Conservation (phyloP, 2,113 vertebrate genomes). For the Perca flavescens region DNA sequence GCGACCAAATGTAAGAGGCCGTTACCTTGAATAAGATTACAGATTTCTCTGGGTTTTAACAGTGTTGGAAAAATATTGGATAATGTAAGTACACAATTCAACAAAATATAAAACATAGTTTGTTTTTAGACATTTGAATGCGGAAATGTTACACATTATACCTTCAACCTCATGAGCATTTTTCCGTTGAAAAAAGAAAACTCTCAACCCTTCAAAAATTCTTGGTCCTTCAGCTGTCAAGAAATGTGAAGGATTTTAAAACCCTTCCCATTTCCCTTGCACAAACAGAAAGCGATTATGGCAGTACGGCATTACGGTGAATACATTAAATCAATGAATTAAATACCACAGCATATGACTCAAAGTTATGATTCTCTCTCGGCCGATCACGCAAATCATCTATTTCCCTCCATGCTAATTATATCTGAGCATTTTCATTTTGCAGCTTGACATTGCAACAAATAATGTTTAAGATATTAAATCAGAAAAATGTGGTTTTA, state of each 20-base stretch:
- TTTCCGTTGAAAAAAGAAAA: neutral
- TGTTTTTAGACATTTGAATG: no score
- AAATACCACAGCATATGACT: constrained; percentile 50
- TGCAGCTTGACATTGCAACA: constrained; percentile 56
- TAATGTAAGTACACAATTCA: no score
- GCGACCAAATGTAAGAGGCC: no score
- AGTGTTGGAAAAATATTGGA: no score
- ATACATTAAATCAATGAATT: constrained; percentile 67
- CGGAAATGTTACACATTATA: no score
- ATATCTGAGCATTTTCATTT: constrained; percentile 63
- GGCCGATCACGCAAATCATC: constrained; percentile 60
- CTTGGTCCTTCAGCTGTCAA: constrained; percentile 31
- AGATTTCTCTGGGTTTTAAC: no score
- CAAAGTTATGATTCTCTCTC: constrained; percentile 61
- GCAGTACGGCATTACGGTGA: constrained; percentile 45
- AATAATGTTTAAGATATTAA: constrained; percentile 58
- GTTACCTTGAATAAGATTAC: no score
- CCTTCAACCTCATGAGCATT: constrained; percentile 1
- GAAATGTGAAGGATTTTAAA: constrained; percentile 18
- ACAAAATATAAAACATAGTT: no score
- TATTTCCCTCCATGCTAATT: constrained; percentile 57
- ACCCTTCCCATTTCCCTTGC: constrained; percentile 4
- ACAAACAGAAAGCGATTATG: constrained; percentile 30
- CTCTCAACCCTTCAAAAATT: neutral
- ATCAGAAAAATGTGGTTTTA: constrained; percentile 54